phyloP scores from a whole-genome alignment of 1,140 invertebrate species.

The Metopolophium dirhodum region DNA sequence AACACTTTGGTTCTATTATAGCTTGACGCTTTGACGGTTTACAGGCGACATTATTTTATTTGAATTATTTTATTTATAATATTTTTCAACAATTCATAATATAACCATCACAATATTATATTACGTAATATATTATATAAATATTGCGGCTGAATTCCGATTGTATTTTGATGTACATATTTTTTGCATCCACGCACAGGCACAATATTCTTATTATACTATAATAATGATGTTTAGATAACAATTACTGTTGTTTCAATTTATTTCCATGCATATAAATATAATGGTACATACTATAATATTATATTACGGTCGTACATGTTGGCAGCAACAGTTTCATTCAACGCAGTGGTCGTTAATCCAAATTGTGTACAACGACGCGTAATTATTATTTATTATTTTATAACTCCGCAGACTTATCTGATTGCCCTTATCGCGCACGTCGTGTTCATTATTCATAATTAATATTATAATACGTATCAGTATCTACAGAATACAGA shows the following conservation, averaged over 20 bases:
- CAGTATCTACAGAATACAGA: slow-evolving; percentile 7
- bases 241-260: slow-evolving; percentile 5
- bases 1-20: too few relatives aligned
- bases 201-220: background rate
- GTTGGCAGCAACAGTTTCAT: background rate
- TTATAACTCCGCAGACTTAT: background rate
- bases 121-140: background rate
- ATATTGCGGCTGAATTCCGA: background rate
- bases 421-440: background rate
- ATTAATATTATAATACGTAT: background rate
- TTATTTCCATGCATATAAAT: background rate
- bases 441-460: slow-evolving; percentile 5
- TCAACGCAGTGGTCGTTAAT: background rate
- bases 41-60: background rate
- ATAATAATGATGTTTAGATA: slow-evolving; percentile 8
- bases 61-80: background rate
- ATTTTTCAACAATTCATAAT: too few relatives aligned
- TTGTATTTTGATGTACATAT: background rate
- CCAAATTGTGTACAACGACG: background rate
- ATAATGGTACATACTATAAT: too few relatives aligned
- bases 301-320: background rate
- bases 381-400: slow-evolving; percentile 13
- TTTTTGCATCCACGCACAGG: background rate
- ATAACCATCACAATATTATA: background rate
- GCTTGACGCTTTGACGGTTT: background rate